Conservation (phyloP, 2,888 invertebrate genomes). For the Synanthedon myopaeformis region DNA sequence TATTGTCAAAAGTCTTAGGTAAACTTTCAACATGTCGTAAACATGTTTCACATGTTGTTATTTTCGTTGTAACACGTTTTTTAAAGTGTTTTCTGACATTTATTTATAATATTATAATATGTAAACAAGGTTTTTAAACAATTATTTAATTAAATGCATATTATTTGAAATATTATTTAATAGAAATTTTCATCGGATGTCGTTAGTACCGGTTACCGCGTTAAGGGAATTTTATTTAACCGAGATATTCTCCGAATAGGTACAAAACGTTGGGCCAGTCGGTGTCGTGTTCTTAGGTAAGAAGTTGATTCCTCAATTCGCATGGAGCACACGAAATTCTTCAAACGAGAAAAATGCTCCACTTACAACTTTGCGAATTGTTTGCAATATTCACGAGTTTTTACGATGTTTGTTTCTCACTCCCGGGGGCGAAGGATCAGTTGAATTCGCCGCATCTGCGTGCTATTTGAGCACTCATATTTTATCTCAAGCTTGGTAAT, state of each 20-base stretch:
- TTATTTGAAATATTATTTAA: too few relatives aligned
- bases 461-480: constrained; percentile 39
- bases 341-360: constrained; percentile 32
- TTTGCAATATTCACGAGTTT: constrained; percentile 48
- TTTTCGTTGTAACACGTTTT: constrained; percentile 20
- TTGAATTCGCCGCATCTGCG: constrained; percentile 47
- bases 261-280: too few relatives aligned
- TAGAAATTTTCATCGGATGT: too few relatives aligned
- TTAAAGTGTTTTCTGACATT: constrained; percentile 13
- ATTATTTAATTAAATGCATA: too few relatives aligned
- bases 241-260: too few relatives aligned
- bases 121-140: too few relatives aligned
- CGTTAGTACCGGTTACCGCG: too few relatives aligned
- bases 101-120: too few relatives aligned
- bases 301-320: constrained; percentile 16
- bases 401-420: constrained; percentile 45
- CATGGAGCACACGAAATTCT: constrained; percentile 22
- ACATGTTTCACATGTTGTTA: constrained; percentile 25
- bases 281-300: neutral
- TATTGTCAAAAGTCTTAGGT: constrained; percentile 19
- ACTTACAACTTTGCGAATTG: constrained; percentile 44
- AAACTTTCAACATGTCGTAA: constrained; percentile 25
- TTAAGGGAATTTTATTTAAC: too few relatives aligned
- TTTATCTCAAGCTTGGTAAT: constrained; percentile 24
- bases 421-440: constrained; percentile 35